A percentile compares a stretch with the other conserved stretches of the same genome.
Evolutionary conservation across 2,797 vertebrate species (phyloP).

Genomic region (Poliocrania exsul): DNA sequence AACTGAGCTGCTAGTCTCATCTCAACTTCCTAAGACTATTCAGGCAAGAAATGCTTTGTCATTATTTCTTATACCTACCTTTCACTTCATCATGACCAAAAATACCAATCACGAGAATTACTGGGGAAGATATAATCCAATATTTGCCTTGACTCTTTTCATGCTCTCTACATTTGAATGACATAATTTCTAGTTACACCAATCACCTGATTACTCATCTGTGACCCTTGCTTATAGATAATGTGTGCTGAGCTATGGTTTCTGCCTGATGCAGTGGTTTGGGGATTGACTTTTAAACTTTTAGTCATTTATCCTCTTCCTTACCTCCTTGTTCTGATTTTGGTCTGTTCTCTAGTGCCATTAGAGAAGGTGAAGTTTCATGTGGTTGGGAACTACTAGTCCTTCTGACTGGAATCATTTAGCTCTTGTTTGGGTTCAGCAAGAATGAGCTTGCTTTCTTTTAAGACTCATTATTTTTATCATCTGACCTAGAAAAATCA

Average conservation of each 20-base stretch:
- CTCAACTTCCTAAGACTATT: neutral
- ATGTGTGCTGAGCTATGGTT: neutral
- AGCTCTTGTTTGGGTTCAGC: neutral
- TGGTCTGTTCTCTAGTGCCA: neutral
- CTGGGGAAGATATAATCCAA: neutral
- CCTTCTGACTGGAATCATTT: neutral
- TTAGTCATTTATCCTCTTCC: neutral
- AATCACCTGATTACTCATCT: neutral
- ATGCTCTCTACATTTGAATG: neutral
- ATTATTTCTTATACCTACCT: neutral
- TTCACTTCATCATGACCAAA: neutral
- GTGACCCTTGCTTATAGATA: neutral
- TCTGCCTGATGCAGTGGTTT: neutral
- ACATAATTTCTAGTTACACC: neutral
- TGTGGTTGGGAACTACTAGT: neutral
- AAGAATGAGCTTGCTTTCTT: neutral
- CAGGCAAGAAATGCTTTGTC: neutral
- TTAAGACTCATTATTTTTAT: neutral
- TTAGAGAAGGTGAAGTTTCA: neutral
- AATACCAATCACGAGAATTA: neutral
- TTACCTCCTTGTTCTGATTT: neutral
- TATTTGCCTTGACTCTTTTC: neutral
- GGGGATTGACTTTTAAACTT: neutral
- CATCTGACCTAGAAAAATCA: neutral
- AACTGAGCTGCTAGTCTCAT: neutral